Conservation (phyloP, 2,797 vertebrate species). For the Periophthalmus magnuspinnatus region DNA sequence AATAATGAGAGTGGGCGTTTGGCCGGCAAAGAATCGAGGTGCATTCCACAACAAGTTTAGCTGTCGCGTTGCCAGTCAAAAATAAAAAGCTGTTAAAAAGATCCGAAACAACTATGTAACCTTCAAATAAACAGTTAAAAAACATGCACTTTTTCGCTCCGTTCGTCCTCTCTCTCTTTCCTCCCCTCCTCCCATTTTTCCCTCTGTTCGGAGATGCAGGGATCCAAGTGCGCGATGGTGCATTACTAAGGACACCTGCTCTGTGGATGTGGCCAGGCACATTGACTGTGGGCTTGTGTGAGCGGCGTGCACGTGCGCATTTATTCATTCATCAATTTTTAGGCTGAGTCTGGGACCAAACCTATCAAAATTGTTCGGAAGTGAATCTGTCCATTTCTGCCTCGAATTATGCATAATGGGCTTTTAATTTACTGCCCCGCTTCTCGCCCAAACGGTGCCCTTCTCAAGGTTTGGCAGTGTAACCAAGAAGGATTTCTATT, state of each 20-base stretch:
- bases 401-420: slow-evolving; percentile 42
- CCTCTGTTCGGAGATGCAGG: slow-evolving; percentile 56
- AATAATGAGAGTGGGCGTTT: slow-evolving; percentile 59
- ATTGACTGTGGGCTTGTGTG: slow-evolving; percentile 45
- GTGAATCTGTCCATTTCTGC: slow-evolving; percentile 46
- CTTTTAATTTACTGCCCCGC: slow-evolving; percentile 39
- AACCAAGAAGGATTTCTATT: slow-evolving; percentile 2
- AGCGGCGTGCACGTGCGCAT: slow-evolving; percentile 28
- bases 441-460: slow-evolving; percentile 15
- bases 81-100: background rate
- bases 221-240: slow-evolving; percentile 71
- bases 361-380: slow-evolving; percentile 51
- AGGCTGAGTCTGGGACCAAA: slow-evolving; percentile 51
- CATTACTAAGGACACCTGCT: slow-evolving; percentile 78
- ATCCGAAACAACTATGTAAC: slow-evolving; percentile 17
- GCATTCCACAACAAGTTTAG: slow-evolving; percentile 45
- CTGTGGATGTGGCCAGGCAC: slow-evolving; percentile 68
- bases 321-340: slow-evolving; percentile 61
- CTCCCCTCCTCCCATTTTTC: slow-evolving; percentile 38
- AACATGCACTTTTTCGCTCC: slow-evolving; percentile 39
- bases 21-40: slow-evolving; percentile 36
- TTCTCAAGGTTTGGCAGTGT: slow-evolving; percentile 31
- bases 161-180: slow-evolving; percentile 42
- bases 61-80: background rate
- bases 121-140: slow-evolving; percentile 24